Conservation (phyloP, 2,888 invertebrate species). For the Globia sparganii region DNA sequence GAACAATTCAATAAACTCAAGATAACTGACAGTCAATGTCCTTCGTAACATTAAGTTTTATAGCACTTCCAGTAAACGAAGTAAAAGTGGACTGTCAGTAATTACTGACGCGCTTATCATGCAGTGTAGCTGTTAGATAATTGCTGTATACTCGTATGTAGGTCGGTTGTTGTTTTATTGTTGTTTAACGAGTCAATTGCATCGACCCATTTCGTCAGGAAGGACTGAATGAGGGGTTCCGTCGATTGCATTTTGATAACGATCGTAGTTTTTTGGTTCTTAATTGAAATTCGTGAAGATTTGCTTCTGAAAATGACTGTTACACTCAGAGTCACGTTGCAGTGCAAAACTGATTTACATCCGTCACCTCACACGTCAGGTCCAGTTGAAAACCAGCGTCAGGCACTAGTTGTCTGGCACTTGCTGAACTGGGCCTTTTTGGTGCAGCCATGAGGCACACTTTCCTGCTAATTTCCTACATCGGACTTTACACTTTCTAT, state of each 20-base stretch:
- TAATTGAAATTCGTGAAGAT: neutral
- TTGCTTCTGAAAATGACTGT: neutral
- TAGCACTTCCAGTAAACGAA: constrained; percentile 36
- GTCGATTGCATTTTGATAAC: constrained; percentile 30
- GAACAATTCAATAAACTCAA: constrained; percentile 45
- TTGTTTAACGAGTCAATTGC: constrained; percentile 62
- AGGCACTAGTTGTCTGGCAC: too few relatives aligned
- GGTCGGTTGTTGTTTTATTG: constrained; percentile 60
- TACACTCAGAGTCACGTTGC: too few relatives aligned
- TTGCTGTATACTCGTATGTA: constrained; percentile 45
- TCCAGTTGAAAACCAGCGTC: too few relatives aligned
- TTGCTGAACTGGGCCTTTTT: too few relatives aligned
- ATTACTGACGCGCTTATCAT: constrained; percentile 53
- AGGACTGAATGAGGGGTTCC: constrained; percentile 28
- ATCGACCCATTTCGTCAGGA: constrained; percentile 41
- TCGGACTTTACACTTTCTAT: too few relatives aligned
- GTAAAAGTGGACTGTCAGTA: constrained; percentile 44
- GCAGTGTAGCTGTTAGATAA: constrained; percentile 37
- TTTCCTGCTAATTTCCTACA: too few relatives aligned
- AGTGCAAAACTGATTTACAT: too few relatives aligned
- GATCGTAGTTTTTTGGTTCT: constrained; percentile 5
- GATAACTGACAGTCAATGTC: constrained; percentile 42
- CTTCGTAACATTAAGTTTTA: constrained; percentile 37
- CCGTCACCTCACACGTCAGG: too few relatives aligned
- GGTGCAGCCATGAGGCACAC: too few relatives aligned